Conservation (phyloP, 2,113 vertebrate species). For the Corvus hawaiiensis region DNA sequence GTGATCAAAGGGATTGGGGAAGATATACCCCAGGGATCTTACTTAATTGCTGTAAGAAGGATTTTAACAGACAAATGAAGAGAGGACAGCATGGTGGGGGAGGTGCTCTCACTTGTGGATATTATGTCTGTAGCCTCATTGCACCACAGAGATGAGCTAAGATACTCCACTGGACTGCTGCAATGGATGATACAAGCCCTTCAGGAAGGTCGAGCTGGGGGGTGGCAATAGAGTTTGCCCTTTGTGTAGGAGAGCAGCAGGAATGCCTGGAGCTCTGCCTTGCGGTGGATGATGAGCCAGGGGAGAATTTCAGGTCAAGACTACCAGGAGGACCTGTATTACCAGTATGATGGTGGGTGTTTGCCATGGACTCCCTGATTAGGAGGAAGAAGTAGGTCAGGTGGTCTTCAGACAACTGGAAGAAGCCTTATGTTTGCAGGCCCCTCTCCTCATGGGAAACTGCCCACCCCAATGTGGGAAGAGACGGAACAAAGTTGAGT, state of each 20-base stretch:
- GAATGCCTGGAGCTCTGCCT: neutral
- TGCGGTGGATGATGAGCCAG: neutral
- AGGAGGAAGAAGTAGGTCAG: neutral
- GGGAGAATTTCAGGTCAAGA: neutral
- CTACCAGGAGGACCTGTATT: neutral
- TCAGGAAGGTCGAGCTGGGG: neutral
- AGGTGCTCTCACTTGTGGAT: neutral
- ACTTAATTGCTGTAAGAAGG: conserved; percentile 13
- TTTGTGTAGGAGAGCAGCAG: neutral
- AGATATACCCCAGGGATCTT: neutral
- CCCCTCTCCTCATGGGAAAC: neutral
- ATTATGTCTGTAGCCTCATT: neutral
- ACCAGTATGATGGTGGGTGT: neutral
- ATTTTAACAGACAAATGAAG: neutral
- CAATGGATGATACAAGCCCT: neutral
- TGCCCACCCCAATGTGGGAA: neutral
- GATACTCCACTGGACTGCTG: neutral
- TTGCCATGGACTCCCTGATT: neutral
- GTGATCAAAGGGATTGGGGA: neutral
- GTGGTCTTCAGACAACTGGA: neutral
- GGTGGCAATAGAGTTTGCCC: neutral
- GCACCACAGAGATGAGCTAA: neutral
- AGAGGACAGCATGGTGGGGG: neutral
- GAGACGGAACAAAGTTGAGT: too few species aligned
- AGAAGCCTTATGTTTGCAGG: neutral